phyloP scores from a whole-genome alignment of 2,797 vertebrate genomes.

The Vipera ursinii region DNA sequence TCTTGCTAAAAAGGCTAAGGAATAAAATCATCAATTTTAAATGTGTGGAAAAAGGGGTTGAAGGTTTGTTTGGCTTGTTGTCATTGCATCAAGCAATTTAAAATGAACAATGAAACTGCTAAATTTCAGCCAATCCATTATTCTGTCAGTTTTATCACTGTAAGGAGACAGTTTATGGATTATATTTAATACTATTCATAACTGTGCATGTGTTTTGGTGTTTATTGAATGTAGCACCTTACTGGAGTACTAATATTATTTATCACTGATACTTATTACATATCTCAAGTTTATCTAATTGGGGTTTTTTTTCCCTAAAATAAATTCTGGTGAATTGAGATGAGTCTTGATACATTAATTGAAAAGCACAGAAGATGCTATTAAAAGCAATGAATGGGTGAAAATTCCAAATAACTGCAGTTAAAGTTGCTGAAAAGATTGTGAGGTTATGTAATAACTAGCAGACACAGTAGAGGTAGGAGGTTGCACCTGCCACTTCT shows the following conservation, averaged over 20 bases:
- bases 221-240: constrained; percentile 20
- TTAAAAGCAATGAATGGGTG: not conserved
- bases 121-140: constrained; percentile 18
- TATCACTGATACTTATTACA: not conserved
- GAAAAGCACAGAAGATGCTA: not conserved
- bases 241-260: constrained; percentile 12
- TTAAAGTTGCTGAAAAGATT: not conserved
- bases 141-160: constrained; percentile 20
- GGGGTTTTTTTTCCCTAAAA: not conserved
- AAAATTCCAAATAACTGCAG: not conserved
- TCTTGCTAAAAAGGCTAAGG: not conserved
- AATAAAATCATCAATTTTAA: not conserved
- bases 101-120: not conserved
- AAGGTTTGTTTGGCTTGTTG: not conserved
- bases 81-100: not conserved
- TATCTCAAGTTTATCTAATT: not conserved
- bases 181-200: not conserved
- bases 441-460: not conserved
- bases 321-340: not conserved
- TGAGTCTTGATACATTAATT: not conserved
- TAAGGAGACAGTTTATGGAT: not conserved
- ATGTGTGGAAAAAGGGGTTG: not conserved
- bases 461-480: not conserved
- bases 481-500: not conserved
- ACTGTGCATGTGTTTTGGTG: not conserved